phyloP scores from a whole-genome alignment of 2,888 invertebrate genomes.

The Parthenolecanium corni region DNA sequence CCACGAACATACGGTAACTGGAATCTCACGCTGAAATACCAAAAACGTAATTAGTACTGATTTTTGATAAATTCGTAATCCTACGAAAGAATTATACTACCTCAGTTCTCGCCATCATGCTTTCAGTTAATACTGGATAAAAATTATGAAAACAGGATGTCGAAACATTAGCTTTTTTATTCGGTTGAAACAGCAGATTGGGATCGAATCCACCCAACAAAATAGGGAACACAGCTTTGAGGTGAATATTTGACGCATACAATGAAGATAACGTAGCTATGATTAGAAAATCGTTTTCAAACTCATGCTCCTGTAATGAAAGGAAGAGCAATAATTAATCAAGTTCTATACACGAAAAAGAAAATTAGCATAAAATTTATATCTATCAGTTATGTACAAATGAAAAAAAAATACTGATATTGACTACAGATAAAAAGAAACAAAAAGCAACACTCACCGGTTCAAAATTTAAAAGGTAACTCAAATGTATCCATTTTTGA shows the following conservation, averaged over 20 bases:
- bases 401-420: not conserved
- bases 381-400: too few species aligned
- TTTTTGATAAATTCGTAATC: too few species aligned
- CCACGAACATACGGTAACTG: slow-evolving; percentile 15
- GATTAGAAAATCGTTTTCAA: slow-evolving; percentile 15
- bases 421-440: too few species aligned
- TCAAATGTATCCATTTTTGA: slow-evolving; percentile 84
- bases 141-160: slow-evolving; percentile 40
- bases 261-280: slow-evolving; percentile 18
- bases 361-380: too few species aligned
- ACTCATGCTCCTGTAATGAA: slow-evolving; percentile 12
- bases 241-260: slow-evolving; percentile 32
- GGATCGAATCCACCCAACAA: slow-evolving; percentile 21
- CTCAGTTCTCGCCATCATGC: slow-evolving; percentile 59
- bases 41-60: not conserved
- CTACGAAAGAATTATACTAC: slow-evolving; percentile 33
- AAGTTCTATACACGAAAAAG: too few species aligned
- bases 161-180: slow-evolving; percentile 2
- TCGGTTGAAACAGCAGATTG: slow-evolving; percentile 17
- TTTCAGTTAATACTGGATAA: slow-evolving; percentile 64
- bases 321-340: not conserved
- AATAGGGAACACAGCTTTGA: slow-evolving; percentile 16
- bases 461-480: slow-evolving; percentile 47
- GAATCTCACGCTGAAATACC: slow-evolving; percentile 8
- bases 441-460: not conserved